phyloP scores from a whole-genome alignment of 2,888 invertebrate species.

The Poecilus cupreus region DNA sequence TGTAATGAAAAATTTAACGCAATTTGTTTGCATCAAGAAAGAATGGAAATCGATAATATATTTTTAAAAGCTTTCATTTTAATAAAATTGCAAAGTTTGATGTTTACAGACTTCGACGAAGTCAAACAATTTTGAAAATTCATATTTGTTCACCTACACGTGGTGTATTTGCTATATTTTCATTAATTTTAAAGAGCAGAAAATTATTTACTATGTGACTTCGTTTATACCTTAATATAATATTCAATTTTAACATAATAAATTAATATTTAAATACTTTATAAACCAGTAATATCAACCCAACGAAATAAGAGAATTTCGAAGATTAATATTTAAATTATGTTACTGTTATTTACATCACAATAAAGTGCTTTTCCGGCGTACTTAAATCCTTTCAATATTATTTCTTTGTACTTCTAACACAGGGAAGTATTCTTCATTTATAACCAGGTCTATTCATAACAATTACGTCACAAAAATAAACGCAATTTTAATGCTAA shows the following conservation, averaged over 20 bases:
- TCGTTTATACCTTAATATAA: not conserved
- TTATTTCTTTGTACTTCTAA: not conserved
- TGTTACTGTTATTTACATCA: slow-evolving; percentile 15
- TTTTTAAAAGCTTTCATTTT: slow-evolving; percentile 25
- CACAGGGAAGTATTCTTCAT: not conserved
- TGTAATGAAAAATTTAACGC: slow-evolving; percentile 26
- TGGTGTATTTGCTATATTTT: not conserved
- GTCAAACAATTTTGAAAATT: not conserved
- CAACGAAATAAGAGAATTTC: not conserved
- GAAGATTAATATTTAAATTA: not conserved
- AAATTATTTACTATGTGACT: not conserved
- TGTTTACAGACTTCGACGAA: not conserved
- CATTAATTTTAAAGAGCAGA: not conserved
- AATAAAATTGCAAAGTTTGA: slow-evolving; percentile 23
- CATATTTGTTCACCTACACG: not conserved
- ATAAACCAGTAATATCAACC: too few relatives aligned
- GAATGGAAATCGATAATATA: slow-evolving; percentile 12
- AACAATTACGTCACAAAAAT: not conserved
- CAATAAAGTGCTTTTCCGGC: slow-evolving; percentile 2
- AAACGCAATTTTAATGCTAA: not conserved
- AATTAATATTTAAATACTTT: slow-evolving; percentile 2
- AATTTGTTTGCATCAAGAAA: slow-evolving; percentile 16
- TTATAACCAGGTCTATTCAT: not conserved
- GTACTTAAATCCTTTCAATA: not conserved
- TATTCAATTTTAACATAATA: not conserved